phyloP scores from a whole-genome alignment of 2,888 invertebrate genomes.

The Ochropacha duplaris region DNA sequence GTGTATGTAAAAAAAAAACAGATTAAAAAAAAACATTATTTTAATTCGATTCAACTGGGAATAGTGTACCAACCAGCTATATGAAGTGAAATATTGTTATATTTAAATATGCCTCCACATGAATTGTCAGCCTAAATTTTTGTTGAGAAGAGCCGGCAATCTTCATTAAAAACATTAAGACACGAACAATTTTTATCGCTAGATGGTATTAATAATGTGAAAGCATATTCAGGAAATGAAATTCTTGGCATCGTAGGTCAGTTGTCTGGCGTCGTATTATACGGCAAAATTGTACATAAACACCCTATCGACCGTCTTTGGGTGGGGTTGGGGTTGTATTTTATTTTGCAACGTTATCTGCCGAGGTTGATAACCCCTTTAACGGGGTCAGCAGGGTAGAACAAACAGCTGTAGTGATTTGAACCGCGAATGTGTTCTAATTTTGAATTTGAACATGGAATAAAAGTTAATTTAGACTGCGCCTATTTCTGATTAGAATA shows the following conservation, averaged over 20 bases:
- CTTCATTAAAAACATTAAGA: background rate
- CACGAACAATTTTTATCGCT: background rate
- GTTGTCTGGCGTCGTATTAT: slow-evolving; percentile 29
- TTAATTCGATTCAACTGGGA: too few relatives aligned
- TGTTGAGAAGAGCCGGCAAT: too few relatives aligned
- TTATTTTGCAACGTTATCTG: slow-evolving; percentile 19
- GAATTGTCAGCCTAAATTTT: too few relatives aligned
- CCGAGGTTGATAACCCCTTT: slow-evolving; percentile 27
- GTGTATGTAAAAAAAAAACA: too few relatives aligned
- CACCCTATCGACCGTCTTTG: slow-evolving; percentile 15
- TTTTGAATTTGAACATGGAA: background rate
- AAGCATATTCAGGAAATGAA: slow-evolving; percentile 27
- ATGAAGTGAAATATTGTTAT: too few relatives aligned
- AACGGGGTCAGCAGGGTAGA: slow-evolving; percentile 26
- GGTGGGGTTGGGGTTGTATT: slow-evolving; percentile 20
- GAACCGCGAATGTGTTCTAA: background rate
- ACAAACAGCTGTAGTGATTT: background rate
- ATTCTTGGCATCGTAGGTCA: slow-evolving; percentile 41
- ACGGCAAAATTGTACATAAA: slow-evolving; percentile 26
- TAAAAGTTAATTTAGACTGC: background rate
- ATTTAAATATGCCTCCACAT: too few relatives aligned
- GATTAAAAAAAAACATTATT: too few relatives aligned
- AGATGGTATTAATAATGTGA: slow-evolving; percentile 13
- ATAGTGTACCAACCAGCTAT: too few relatives aligned
- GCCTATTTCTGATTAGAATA: background rate